phyloP scores from a whole-genome alignment of 2,113 vertebrate genomes.

The Mustelus asterias region DNA sequence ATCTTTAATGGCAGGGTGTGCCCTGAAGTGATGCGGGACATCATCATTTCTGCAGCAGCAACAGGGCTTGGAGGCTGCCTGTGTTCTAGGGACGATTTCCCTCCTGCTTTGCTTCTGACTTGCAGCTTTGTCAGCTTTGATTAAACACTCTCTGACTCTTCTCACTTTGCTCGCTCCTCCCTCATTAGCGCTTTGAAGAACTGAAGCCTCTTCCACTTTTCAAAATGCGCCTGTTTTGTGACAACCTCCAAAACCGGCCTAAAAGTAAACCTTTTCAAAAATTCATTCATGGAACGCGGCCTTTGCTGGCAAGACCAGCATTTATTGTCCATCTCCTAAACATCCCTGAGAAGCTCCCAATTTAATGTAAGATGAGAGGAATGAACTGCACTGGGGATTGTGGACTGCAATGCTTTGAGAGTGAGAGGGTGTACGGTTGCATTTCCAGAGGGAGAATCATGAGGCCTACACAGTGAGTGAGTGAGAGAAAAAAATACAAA shows the following conservation, averaged over 20 bases:
- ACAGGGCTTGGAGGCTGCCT: background rate
- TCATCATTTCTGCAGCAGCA: background rate
- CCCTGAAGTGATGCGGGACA: rapidly evolving
- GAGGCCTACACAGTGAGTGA: background rate
- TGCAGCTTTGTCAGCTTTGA: background rate
- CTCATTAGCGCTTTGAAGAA: background rate
- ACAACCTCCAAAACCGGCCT: background rate
- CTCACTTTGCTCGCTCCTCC: background rate
- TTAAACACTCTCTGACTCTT: background rate
- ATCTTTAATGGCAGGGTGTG: background rate
- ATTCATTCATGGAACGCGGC: background rate
- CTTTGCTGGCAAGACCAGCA: background rate
- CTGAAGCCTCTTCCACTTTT: background rate
- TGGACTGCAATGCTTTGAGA: background rate
- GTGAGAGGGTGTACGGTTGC: background rate
- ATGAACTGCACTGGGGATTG: background rate
- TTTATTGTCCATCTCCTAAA: background rate
- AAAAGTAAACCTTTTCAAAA: background rate
- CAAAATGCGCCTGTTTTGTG: background rate
- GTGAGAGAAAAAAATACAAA: background rate
- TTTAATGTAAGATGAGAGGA: background rate
- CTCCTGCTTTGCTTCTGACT: background rate
- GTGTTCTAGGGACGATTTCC: background rate
- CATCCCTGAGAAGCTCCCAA: background rate
- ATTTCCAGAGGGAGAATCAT: background rate